Evolutionary conservation across 1,140 invertebrate genomes (phyloP), one percentile per base, ranked within the genome.

Genomic region (Drosophila subpulchrella): DNA sequence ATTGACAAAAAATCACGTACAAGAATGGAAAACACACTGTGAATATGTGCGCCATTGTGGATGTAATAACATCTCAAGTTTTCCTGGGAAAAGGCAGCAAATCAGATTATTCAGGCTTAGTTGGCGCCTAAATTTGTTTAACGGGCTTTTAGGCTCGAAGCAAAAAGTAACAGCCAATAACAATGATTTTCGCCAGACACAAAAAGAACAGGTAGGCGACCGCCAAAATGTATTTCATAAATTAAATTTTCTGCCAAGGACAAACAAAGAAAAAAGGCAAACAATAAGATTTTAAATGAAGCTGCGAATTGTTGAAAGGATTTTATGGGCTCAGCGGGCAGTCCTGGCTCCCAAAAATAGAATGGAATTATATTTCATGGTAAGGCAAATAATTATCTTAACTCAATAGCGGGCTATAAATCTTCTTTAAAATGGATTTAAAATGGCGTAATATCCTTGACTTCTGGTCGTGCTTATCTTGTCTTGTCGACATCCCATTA

Each of bases 91-190:
- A 59, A 20, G 47, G 44, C 50, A 50, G 32, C 39, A 85, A 78
- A 86, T 85, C 78, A 81, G 58, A 86, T 86, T 86, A 81, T 68
- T 71, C 48, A 47, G 61, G 82, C 82, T 85, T 86, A 81, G 78
- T 75, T 65, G 82, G 70, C 51, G 76, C 42, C 61, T 81, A 78
- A 85, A 71, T 81, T 81, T 76, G 63, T 75, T 86, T 85, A 75
- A 70, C 56, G 57, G 32, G 50, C 75, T 85, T 72, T 85, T 72
- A 78, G 70, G 75, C 82, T 46, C 34, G 53, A 32, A 57, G 17
- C 24, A 27, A 44, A 78, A 72, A 46, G 20, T 53, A 36, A 27
- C 17, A 44, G 24, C 47, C 30, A 58, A 56, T 50, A 53, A 47
- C 60, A 34, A 54, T 62, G 44, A n/a, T 58, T 36, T 20, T 27